Conservation (phyloP, 2,797 vertebrate genomes). For the Tokudaia muenninki region DNA sequence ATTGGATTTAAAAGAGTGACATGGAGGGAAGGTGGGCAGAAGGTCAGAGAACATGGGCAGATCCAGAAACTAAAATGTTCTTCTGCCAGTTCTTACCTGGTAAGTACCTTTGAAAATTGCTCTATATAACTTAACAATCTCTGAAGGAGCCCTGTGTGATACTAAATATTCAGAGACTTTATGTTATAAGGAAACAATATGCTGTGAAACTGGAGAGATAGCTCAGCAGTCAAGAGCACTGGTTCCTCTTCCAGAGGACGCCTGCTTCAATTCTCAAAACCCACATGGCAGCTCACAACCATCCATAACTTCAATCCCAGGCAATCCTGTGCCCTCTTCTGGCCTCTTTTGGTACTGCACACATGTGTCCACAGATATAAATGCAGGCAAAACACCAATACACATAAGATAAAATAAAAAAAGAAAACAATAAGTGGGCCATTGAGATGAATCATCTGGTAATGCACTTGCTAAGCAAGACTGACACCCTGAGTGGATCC, state of each 20-base stretch:
- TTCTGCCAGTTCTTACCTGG: not conserved
- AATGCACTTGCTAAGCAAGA: not conserved
- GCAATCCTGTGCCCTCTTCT: not conserved
- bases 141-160: not conserved
- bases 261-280: not conserved
- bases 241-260: not conserved
- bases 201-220: not conserved
- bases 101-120: not conserved
- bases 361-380: not conserved
- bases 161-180: not conserved
- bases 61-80: not conserved
- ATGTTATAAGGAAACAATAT: not conserved
- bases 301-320: not conserved
- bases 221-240: not conserved
- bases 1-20: not conserved
- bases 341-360: not conserved
- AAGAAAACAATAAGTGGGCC: not conserved
- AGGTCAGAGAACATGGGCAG: not conserved
- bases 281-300: not conserved
- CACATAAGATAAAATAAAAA: not conserved
- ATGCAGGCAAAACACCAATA: not conserved
- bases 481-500: not conserved
- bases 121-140: not conserved
- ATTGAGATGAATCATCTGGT: not conserved
- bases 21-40: not conserved